phyloP scores from a whole-genome alignment of 1,140 invertebrate species.

The Monomorium pharaonis region DNA sequence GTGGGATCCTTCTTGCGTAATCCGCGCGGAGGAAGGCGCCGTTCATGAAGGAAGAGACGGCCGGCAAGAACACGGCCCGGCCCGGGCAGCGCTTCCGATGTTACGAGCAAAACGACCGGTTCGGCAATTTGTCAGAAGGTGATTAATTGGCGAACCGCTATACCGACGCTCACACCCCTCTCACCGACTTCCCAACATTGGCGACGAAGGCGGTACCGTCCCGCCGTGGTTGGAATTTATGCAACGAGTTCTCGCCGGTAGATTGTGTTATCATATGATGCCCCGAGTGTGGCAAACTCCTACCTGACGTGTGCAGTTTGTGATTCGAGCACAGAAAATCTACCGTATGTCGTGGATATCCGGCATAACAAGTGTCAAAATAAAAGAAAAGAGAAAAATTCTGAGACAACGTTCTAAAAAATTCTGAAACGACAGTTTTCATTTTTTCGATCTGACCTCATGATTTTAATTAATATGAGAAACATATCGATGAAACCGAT shows the following conservation, averaged over 20 bases:
- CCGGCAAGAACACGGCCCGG: conserved; percentile 46
- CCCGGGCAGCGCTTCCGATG: neutral
- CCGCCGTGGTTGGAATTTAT: conserved; percentile 22
- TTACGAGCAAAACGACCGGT: conserved; percentile 55
- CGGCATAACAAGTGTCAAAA: neutral
- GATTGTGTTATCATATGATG: conserved; percentile 20
- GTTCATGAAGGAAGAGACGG: conserved; percentile 3
- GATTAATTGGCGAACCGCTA: conserved; percentile 51
- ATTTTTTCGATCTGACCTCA: neutral
- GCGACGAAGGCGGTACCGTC: conserved; percentile 26
- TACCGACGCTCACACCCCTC: neutral
- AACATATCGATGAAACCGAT: neutral
- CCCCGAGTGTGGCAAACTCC: conserved; percentile 7
- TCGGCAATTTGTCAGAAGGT: conserved; percentile 55
- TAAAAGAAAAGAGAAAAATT: neutral
- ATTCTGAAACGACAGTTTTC: neutral
- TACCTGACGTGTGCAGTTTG: conserved; percentile 1
- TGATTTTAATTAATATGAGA: neutral
- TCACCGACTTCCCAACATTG: neutral
- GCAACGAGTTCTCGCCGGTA: conserved; percentile 28
- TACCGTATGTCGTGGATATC: neutral
- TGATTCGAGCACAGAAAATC: conserved; percentile 7
- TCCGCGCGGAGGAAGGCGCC: conserved; percentile 11
- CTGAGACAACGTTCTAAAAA: neutral
- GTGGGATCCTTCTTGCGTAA: conserved; percentile 48